These are phyloP conservation scores for Trididemnum nubilum DNA, from an alignment of 23 tunicate genomes.

Conservation along the genomic window DNA sequence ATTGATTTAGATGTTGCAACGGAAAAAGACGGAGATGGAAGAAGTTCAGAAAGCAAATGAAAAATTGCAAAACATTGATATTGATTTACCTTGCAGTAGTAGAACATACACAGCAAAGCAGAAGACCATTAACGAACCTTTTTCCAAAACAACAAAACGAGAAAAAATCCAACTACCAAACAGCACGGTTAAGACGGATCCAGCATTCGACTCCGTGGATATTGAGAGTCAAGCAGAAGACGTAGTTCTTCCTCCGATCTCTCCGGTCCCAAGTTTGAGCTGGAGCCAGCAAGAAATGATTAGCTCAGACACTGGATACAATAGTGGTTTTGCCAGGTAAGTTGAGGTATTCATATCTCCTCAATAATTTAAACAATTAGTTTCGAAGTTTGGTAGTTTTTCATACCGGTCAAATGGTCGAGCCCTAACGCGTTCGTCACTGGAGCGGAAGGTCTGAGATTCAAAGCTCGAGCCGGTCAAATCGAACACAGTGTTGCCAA, in stretches of 20 bases:
- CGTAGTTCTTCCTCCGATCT: constrained; percentile 32
- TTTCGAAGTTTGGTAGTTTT: too few species aligned
- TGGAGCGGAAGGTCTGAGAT: too few species aligned
- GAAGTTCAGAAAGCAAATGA: neutral
- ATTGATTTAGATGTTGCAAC: constrained; percentile 31
- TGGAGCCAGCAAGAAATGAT: constrained; percentile 24
- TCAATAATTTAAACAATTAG: too few species aligned
- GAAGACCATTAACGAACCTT: neutral
- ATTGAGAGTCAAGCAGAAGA: neutral
- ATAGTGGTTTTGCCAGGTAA: constrained; percentile 52
- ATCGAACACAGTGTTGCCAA: too few species aligned
- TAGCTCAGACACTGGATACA: constrained; percentile 57
- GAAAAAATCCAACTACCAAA: neutral
- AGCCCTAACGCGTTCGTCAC: too few species aligned
- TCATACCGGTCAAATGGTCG: too few species aligned
- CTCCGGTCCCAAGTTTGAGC: constrained; percentile 29
- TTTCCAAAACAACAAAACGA: neutral
- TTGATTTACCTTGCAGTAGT: too few species aligned
- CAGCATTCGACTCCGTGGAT: constrained; percentile 7
- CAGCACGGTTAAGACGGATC: neutral
- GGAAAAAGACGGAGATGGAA: constrained; percentile 34
- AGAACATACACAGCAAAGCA: neutral
- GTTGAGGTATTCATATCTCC: too few species aligned
- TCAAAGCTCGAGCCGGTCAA: too few species aligned
- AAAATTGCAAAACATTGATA: neutral